These are phyloP conservation scores for Chondrosia reniformis DNA, from an alignment of 37 sponge, comb jelly and placozoan genomes.

Conservation along the genomic window DNA sequence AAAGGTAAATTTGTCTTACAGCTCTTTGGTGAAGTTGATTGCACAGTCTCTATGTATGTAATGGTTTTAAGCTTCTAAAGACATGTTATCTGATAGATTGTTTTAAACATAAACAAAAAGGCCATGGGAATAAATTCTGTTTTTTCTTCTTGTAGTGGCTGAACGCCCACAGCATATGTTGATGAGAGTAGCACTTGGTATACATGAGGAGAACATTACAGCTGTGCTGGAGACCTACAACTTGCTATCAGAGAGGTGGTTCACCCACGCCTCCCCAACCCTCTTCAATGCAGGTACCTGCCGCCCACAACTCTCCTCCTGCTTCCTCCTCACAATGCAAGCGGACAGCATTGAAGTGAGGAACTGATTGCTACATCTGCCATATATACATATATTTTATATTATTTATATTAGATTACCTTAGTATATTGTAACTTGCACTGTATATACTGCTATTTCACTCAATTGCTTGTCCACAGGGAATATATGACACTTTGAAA, in stretches of 20 bases:
- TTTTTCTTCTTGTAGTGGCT: slow-evolving; percentile 87
- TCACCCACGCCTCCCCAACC: slow-evolving; percentile 98
- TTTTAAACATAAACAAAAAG: no score
- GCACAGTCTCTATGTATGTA: no score
- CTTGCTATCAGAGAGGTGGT: slow-evolving; percentile 98
- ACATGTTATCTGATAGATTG: no score
- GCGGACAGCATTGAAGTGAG: slow-evolving; percentile 94
- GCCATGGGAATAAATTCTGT: no score
- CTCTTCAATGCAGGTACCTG: slow-evolving; percentile 99
- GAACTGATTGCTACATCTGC: no score
- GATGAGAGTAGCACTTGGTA: slow-evolving; percentile 96
- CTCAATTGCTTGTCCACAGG: slow-evolving; percentile 18
- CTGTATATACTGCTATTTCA: not conserved
- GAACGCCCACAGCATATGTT: slow-evolving; percentile 99
- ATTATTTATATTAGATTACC: no score
- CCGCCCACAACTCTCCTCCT: slow-evolving; percentile 92
- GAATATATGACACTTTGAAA: slow-evolving; percentile 99
- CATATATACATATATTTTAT: no score
- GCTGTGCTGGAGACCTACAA: slow-evolving; percentile 95
- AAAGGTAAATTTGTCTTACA: slow-evolving; percentile 50
- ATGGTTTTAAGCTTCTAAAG: no score
- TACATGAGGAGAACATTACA: slow-evolving; percentile 83
- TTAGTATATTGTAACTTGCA: no score
- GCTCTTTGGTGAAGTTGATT: not conserved
- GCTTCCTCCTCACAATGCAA: slow-evolving; percentile 95